phyloP scores from a whole-genome alignment of 1,140 invertebrate genomes.

The Macrocentrus cingulum region DNA sequence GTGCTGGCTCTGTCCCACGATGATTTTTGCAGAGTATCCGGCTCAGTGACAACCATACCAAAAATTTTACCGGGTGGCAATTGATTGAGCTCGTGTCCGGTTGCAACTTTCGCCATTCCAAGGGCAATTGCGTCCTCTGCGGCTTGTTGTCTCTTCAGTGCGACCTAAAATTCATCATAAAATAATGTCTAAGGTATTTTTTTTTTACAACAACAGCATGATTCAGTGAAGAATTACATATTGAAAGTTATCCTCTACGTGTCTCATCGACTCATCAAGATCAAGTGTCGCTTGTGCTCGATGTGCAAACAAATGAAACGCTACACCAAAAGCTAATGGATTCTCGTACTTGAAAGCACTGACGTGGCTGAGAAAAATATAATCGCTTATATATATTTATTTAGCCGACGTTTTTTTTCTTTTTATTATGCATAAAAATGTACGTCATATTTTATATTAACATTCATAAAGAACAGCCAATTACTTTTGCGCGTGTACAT shows the following conservation, averaged over 20 bases:
- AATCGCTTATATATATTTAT: no score
- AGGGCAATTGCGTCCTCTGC: slow-evolving; percentile 96
- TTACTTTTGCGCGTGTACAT: no score
- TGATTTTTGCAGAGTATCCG: slow-evolving; percentile 36
- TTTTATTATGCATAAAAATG: no score
- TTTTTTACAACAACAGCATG: no score
- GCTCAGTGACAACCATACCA: slow-evolving; percentile 75
- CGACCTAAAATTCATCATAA: slow-evolving; percentile 78
- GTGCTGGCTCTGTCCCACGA: background rate
- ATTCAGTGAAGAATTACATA: no score
- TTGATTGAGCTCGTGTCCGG: slow-evolving; percentile 76
- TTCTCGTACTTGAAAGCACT: slow-evolving; percentile 38
- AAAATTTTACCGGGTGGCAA: slow-evolving; percentile 91
- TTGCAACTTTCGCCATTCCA: slow-evolving; percentile 87
- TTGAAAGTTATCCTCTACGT: no score
- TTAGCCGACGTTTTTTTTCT: no score
- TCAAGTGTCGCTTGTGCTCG: slow-evolving; percentile 51
- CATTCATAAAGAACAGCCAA: no score
- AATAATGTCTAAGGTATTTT: slow-evolving; percentile 42
- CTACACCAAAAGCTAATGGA: slow-evolving; percentile 50
- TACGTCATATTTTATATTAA: no score
- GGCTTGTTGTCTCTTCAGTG: slow-evolving; percentile 93
- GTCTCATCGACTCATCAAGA: slow-evolving; percentile 37
- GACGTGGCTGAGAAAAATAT: background rate
- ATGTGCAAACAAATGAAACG: slow-evolving; percentile 54